phyloP scores from a whole-genome alignment of 2,113 vertebrate species.

The Cinclus cinclus region DNA sequence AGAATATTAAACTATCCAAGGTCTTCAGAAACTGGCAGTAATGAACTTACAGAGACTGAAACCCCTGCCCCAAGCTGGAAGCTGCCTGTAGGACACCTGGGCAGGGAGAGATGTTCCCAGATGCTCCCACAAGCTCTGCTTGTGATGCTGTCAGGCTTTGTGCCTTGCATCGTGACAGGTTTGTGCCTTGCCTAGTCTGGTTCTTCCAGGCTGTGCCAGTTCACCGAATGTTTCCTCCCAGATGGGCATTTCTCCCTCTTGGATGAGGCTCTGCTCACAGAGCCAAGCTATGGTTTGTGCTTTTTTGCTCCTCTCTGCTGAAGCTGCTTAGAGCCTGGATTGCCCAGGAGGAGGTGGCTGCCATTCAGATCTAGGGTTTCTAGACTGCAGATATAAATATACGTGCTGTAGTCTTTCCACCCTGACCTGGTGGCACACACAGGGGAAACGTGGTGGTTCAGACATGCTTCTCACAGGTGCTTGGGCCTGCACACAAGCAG shows the following conservation, averaged over 20 bases:
- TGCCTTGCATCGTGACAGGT: neutral
- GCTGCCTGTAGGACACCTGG: neutral
- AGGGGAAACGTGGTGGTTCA: accelerated
- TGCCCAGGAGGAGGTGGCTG: neutral
- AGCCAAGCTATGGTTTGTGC: neutral
- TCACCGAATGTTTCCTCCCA: neutral
- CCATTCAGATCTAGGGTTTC: neutral
- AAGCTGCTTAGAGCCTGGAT: neutral
- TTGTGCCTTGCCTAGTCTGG: neutral
- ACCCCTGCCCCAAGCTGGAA: neutral
- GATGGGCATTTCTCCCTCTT: neutral
- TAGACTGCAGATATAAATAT: neutral
- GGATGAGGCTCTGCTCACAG: neutral
- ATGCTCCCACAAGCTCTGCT: neutral
- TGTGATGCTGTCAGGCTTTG: neutral
- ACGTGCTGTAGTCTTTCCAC: neutral
- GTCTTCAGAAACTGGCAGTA: conserved; percentile 6
- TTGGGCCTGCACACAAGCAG: accelerated
- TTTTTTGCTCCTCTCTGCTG: neutral
- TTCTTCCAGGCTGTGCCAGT: neutral
- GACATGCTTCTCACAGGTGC: accelerated
- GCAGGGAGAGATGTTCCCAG: neutral
- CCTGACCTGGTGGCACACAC: accelerated
- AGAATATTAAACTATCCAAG: conserved; percentile 55
- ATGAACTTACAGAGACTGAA: neutral